phyloP scores from a whole-genome alignment of 2,888 invertebrate genomes.

The Marasmarcha lunaedactyla region DNA sequence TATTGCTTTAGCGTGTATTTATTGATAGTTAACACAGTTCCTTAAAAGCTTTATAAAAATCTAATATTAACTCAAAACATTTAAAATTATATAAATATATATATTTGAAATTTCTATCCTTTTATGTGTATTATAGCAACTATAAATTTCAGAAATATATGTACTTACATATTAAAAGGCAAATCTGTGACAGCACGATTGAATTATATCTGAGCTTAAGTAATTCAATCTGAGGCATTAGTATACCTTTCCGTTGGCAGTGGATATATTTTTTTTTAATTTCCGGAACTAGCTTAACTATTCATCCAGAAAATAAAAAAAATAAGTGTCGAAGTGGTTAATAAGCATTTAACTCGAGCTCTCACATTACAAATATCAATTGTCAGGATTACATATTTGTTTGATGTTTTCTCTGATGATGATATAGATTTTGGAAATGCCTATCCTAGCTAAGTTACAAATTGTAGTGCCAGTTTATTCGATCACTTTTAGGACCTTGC shows the following conservation, averaged over 20 bases:
- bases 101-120: not conserved
- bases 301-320: constrained; percentile 30
- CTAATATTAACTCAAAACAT: not conserved
- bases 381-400: constrained; percentile 46
- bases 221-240: no score
- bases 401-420: constrained; percentile 51
- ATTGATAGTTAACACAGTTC: not conserved
- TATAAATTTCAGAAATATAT: not conserved
- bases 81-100: constrained; percentile 1
- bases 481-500: constrained; percentile 96
- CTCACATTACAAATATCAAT: constrained; percentile 46
- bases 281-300: constrained; percentile 49
- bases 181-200: not conserved
- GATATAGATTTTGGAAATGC: constrained; percentile 63
- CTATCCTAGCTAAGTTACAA: constrained; percentile 68
- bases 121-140: not conserved
- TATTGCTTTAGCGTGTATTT: not conserved
- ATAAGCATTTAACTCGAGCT: constrained; percentile 52
- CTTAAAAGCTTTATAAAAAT: constrained; percentile 1
- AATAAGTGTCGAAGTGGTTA: constrained; percentile 29
- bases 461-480: constrained; percentile 78
- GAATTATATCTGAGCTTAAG: no score
- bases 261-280: constrained; percentile 17
- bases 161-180: constrained; percentile 1
- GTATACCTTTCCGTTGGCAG: constrained; percentile 19